Percentiles rank a stretch among this genome's conserved stretches.
Conservation (phyloP, 2,888 invertebrate genomes). For the Leucoma salicis region DNA sequence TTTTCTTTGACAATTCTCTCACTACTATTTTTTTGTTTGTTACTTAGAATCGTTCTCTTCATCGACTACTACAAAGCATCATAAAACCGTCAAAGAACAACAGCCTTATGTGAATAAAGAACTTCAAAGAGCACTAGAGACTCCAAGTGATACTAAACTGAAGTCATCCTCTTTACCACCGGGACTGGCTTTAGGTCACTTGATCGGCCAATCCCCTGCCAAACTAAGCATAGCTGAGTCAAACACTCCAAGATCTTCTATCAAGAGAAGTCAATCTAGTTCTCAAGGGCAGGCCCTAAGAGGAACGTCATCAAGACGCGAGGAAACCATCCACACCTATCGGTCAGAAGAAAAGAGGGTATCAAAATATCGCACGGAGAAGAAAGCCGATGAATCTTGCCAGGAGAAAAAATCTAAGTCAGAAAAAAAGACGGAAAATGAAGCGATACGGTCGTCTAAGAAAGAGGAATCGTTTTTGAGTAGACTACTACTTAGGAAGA, state of each 20-base stretch:
- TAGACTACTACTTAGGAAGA: slow-evolving; percentile 85
- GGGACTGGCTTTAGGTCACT: slow-evolving; percentile 78
- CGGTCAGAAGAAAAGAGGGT: slow-evolving; percentile 59
- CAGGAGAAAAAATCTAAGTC: slow-evolving; percentile 76
- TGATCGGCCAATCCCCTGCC: slow-evolving; percentile 72
- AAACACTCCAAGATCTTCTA: slow-evolving; percentile 69
- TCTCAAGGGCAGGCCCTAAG: slow-evolving; percentile 69
- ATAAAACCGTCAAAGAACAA: slow-evolving; percentile 66
- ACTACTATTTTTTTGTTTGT: neutral
- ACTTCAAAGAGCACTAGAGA: slow-evolving; percentile 63
- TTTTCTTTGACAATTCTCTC: neutral
- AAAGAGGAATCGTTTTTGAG: slow-evolving; percentile 85
- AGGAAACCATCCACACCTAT: slow-evolving; percentile 46
- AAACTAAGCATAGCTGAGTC: slow-evolving; percentile 78
- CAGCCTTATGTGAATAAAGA: slow-evolving; percentile 65
- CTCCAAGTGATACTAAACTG: slow-evolving; percentile 77
- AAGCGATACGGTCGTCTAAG: slow-evolving; percentile 74
- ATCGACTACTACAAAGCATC: slow-evolving; percentile 75
- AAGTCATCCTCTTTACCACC: slow-evolving; percentile 86
- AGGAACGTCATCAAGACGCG: slow-evolving; percentile 55
- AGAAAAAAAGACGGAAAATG: slow-evolving; percentile 73
- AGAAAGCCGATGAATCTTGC: slow-evolving; percentile 74
- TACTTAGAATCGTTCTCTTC: slow-evolving; percentile 77
- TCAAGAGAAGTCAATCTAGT: slow-evolving; percentile 76
- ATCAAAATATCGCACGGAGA: slow-evolving; percentile 59